Evolutionary conservation across 2,113 vertebrate species (phyloP), one percentile per base, ranked within the genome.

Genomic region (Symphodus melops): DNA sequence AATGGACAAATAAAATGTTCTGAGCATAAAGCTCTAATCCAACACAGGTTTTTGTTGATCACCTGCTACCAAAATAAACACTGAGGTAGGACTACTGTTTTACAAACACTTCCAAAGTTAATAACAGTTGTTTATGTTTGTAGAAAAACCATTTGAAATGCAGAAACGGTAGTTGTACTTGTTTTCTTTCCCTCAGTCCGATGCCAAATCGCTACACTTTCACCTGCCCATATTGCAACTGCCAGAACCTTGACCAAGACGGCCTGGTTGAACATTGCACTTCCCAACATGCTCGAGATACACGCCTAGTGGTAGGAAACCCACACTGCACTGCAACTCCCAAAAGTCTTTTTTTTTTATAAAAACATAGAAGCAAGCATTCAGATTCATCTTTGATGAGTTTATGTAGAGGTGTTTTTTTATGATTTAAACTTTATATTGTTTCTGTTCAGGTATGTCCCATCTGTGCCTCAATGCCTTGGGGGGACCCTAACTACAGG

Each of bases 391-490:
- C 14, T 17, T 48, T 16, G 14, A 2, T 48, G 3, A 7, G 5
- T 48, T 41, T 41, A 3, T 41, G 10, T 11, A 41, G 39, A 41
- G 39, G 8, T 41, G 11, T 3, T 48, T 48, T 48, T 48, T 16
- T 67, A 33, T 33, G 20, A 6, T 3, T 61, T 7, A 1, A 48
- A 3, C 11, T 70, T 19, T n/a, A n/a, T n/a, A n/a, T n/a, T 55
- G 0, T 36, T 1, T 49, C 12, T 58, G 49, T 81, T 13, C 66
- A 99, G 98, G 98, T 99, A 54, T 99, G 98, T 85, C 98, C 98
- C 0, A 98, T 99, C 83, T 99, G 98, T 93, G 97, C 96, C 91
- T 97, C 98, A 0, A 99, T 99, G 98, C 98, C 98, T 0, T 99
- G 98, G 98, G 98, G 98, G 55, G 97, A 99, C 88, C 97, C 98